Percentiles rank a stretch among this genome's conserved stretches.
These are phyloP conservation scores for Proctacanthus coquilletti DNA, from an alignment of 1,140 invertebrate species.

Conservation along the genomic window DNA sequence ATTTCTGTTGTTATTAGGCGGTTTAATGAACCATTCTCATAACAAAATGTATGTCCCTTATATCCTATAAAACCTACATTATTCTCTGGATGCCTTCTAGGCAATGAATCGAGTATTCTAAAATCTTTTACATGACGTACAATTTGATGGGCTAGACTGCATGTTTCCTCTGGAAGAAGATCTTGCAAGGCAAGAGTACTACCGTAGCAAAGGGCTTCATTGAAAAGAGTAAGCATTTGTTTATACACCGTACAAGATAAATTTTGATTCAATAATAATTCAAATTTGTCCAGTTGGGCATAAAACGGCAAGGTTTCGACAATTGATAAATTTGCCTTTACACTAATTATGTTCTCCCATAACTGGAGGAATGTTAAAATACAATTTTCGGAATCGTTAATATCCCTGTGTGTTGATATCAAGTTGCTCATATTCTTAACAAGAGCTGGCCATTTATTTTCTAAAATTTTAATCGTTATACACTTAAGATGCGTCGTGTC, in stretches of 20 bases:
- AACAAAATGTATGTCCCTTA: slow-evolving; percentile 25
- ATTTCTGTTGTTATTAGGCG: slow-evolving; percentile 13
- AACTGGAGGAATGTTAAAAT: slow-evolving; percentile 67
- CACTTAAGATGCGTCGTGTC: slow-evolving; percentile 71
- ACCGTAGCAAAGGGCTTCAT: slow-evolving; percentile 78
- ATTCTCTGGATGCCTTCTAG: slow-evolving; percentile 32
- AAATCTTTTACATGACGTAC: slow-evolving; percentile 74
- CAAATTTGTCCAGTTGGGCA: slow-evolving; percentile 64
- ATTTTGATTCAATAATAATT: slow-evolving; percentile 50
- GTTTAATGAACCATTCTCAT: slow-evolving; percentile 2
- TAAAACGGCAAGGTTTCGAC: slow-evolving; percentile 81
- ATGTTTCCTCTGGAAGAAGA: slow-evolving; percentile 70
- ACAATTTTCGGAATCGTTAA: slow-evolving; percentile 44
- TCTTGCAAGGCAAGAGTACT: slow-evolving; percentile 76
- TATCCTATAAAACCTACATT: slow-evolving; percentile 37
- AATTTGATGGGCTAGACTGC: slow-evolving; percentile 64
- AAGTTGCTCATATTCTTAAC: slow-evolving; percentile 48
- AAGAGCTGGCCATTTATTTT: slow-evolving; percentile 63
- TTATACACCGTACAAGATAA: slow-evolving; percentile 68
- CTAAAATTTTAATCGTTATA: slow-evolving; percentile 66
- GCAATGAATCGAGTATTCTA: slow-evolving; percentile 49
- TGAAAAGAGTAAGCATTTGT: slow-evolving; percentile 66
- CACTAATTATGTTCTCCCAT: slow-evolving; percentile 83
- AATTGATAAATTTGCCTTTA: slow-evolving; percentile 75
- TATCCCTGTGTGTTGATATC: slow-evolving; percentile 36